Evolutionary conservation across 1,140 invertebrate species (phyloP).

Genomic region (Formica selysi): DNA sequence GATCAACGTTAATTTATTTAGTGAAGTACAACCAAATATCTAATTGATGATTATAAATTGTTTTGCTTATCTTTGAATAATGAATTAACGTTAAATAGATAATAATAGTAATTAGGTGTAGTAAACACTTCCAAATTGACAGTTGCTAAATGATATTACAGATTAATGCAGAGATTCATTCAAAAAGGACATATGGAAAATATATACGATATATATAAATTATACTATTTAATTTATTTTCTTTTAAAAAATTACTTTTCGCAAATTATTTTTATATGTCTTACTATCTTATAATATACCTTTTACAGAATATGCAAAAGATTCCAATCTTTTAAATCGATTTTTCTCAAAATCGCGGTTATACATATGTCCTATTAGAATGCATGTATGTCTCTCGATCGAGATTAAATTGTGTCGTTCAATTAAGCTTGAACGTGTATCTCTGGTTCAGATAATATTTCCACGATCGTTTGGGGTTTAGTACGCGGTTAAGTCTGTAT

Average conservation of each 20-base stretch:
- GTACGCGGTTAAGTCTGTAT: constrained; percentile 18
- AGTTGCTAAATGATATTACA: constrained; percentile 1
- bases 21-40: background rate
- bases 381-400: background rate
- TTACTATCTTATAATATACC: too few relatives aligned
- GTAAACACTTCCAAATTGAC: background rate
- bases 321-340: background rate
- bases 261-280: background rate
- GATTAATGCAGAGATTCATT: background rate
- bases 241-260: background rate
- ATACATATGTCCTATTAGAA: background rate
- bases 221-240: background rate
- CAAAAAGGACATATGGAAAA: background rate
- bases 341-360: background rate
- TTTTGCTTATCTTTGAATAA: constrained; percentile 18
- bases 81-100: constrained; percentile 28
- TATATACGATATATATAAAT: background rate
- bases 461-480: constrained; percentile 6
- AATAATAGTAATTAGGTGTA: constrained; percentile 3
- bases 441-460: constrained; percentile 34
- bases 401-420: constrained; percentile 22
- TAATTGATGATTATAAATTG: constrained; percentile 22
- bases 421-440: background rate
- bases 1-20: constrained; percentile 32
- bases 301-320: background rate